phyloP scores from a whole-genome alignment of 2,113 vertebrate genomes.

The Gopherus flavomarginatus region DNA sequence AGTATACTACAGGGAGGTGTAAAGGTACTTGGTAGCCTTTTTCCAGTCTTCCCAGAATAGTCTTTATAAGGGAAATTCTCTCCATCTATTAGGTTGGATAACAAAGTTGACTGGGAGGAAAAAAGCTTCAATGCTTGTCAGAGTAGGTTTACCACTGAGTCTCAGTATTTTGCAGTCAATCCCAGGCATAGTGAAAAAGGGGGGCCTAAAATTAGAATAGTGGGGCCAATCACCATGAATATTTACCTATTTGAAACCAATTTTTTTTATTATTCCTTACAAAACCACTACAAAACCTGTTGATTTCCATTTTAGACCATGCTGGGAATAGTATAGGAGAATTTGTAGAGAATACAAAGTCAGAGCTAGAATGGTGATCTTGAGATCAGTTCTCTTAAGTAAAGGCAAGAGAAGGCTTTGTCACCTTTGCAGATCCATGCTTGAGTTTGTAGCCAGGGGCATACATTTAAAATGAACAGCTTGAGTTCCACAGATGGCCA shows the following conservation, averaged over 20 bases:
- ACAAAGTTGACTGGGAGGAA: neutral
- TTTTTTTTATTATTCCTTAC: neutral
- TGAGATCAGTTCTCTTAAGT: neutral
- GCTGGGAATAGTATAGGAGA: neutral
- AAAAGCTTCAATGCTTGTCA: neutral
- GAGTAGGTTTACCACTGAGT: neutral
- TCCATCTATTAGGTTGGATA: neutral
- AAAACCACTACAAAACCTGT: neutral
- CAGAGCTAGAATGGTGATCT: neutral
- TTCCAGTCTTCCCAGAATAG: rapidly evolving
- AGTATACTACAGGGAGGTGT: neutral
- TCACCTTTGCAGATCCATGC: neutral
- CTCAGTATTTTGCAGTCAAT: neutral
- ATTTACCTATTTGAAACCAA: neutral
- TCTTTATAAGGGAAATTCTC: neutral
- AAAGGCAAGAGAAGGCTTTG: neutral
- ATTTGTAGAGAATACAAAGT: neutral
- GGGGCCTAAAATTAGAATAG: neutral
- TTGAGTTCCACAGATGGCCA: neutral
- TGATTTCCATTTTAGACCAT: neutral
- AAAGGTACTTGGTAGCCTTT: neutral
- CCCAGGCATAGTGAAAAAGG: neutral
- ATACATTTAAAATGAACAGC: neutral
- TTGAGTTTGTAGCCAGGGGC: neutral
- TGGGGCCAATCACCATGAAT: neutral